Conservation (phyloP, 2,113 vertebrate genomes). For the Gadus chalcogrammus region DNA sequence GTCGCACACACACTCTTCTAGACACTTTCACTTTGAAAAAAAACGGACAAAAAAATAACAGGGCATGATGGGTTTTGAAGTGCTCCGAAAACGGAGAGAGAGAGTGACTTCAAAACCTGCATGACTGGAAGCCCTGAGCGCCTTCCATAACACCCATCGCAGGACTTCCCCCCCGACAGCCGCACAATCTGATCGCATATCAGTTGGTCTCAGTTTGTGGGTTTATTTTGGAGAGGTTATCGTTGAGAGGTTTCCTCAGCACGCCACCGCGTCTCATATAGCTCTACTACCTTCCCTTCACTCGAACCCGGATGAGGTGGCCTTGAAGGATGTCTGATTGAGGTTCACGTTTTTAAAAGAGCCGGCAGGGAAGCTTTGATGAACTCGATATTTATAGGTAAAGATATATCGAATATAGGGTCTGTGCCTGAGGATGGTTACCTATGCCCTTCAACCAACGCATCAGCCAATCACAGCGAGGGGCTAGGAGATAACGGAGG, state of each 20-base stretch:
- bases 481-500: conserved; percentile 12
- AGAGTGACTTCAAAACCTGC: conserved; percentile 49
- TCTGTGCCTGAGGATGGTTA: no score
- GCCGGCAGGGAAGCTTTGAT: no score
- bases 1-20: conserved; percentile 11
- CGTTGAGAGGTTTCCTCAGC: neutral
- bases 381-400: no score
- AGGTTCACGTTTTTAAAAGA: no score
- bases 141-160: conserved; percentile 7
- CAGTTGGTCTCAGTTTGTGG: conserved; percentile 29
- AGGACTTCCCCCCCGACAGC: conserved; percentile 18
- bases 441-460: no score
- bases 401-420: no score
- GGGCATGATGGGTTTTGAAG: conserved; percentile 66
- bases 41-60: conserved; percentile 16
- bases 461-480: no score
- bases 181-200: conserved; percentile 39
- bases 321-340: conserved; percentile 20
- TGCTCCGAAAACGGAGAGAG: conserved; percentile 14
- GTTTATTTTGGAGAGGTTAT: no score
- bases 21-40: conserved; percentile 15
- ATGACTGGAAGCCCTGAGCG: conserved; percentile 59
- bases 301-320: conserved; percentile 7
- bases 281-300: neutral
- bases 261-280: no score